Evolutionary conservation across 2,888 invertebrate genomes (phyloP).

Genomic region (Volucella zonaria): DNA sequence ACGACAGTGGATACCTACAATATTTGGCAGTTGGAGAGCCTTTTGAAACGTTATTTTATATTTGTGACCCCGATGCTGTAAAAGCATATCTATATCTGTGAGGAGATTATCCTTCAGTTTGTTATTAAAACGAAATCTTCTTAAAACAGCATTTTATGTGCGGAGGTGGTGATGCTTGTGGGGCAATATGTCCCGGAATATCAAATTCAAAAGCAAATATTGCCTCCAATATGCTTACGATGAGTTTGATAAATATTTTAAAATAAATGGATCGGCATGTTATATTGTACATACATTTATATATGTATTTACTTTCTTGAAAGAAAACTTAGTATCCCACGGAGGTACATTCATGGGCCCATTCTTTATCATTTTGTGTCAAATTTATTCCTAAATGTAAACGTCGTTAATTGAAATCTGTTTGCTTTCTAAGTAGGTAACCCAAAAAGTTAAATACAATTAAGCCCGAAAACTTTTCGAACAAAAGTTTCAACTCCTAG

Average conservation of each 20-base stretch:
- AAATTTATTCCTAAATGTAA: no score
- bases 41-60: slow-evolving; percentile 35
- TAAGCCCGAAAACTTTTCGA: no score
- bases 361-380: no score
- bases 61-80: slow-evolving; percentile 7
- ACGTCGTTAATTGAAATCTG: no score
- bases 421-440: no score
- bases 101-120: slow-evolving; percentile 43
- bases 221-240: background rate
- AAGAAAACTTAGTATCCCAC: no score
- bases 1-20: background rate
- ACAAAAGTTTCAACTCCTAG: no score
- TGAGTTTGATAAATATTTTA: background rate
- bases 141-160: slow-evolving; percentile 1
- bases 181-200: background rate
- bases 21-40: slow-evolving; percentile 13
- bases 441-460: no score
- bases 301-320: no score
- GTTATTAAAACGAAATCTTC: slow-evolving; percentile 25
- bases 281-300: no score
- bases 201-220: background rate
- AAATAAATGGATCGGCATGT: no score
- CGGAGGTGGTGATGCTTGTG: background rate
- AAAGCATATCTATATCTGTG: slow-evolving; percentile 34
- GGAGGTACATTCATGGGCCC: no score